Base-by-base conservation (phyloP, 2,113 vertebrate species). In the Bubo bubo region DNA sequence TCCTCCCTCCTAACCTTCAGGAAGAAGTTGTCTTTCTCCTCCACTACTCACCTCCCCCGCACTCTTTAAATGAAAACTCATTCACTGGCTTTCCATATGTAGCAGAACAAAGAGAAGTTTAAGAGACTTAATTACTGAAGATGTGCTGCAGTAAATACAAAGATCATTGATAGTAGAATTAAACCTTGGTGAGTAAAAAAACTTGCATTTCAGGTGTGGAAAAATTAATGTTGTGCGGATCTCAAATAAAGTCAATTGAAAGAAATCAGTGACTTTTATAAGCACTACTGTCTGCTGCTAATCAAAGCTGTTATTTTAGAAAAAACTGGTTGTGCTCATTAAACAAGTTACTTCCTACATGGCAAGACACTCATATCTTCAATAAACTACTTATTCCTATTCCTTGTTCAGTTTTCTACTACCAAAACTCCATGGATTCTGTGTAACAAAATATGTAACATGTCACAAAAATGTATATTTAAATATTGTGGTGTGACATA, bases 21-120 rank as follows among this genome's bases (percentile, higher is more conserved):
- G 43, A 87, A 72, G 6, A 91, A 79, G 50, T 89, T 90, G 82
- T 92, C 77, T 94, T 95, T 91, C 92, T 94, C 70, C 52, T 91
- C 45, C 47, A 26, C 56, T 72, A 55, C 73, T 89, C 58, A 17
- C 53, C 66, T 94, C 81, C 79, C 45, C 85, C 92, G 26, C 87
- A 83, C 11, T 18, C 34, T 88, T 84, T 77, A 74, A 88, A 66
- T 80, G n/a, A 90, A 86, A 77, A 62, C 63, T 95, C 86, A 71
- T 80, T 90, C 82, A 76, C 43, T 75, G 49, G 16, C 45, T 96
- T 94, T 90, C 70, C 64, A 58, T n/a, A n/a, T 39, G 32, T 74
- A 88, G 67, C 55, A 71, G 68, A 94, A 93, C 53, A 91, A 80
- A 83, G 67, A 88, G 53, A 87, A 71, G 28, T 84, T 89, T 81